These are phyloP conservation scores for Gymnoscopelus braueri DNA, from an alignment of 2,797 vertebrate genomes.

Conservation along the genomic window DNA sequence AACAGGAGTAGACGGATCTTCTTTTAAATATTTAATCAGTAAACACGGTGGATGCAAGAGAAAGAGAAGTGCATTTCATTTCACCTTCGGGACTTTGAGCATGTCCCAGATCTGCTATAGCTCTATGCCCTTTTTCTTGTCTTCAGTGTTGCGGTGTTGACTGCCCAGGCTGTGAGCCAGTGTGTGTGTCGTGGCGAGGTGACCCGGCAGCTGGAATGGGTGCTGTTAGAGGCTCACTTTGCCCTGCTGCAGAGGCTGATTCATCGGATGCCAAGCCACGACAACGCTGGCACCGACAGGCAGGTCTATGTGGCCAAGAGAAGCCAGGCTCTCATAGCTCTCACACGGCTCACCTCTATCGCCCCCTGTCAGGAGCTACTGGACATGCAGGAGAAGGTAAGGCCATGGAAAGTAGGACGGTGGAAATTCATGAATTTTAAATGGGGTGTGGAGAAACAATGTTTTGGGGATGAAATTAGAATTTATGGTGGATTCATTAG, in stretches of 20 bases:
- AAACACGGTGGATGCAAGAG: too few relatives aligned
- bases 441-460: too few relatives aligned
- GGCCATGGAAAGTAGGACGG: neutral
- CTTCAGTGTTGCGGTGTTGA: conserved; percentile 66
- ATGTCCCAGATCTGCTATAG: conserved; percentile 29
- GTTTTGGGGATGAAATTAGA: neutral
- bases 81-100: too few relatives aligned
- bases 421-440: too few relatives aligned
- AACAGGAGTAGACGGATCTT: too few relatives aligned
- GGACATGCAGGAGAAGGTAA: conserved; percentile 71
- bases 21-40: too few relatives aligned
- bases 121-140: neutral
- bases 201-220: conserved; percentile 78
- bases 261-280: conserved; percentile 51
- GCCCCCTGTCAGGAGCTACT: conserved; percentile 62
- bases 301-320: conserved; percentile 67
- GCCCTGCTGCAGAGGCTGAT: conserved; percentile 74
- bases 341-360: conserved; percentile 64
- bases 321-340: conserved; percentile 56
- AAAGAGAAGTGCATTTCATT: too few relatives aligned
- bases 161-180: conserved; percentile 75
- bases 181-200: conserved; percentile 65
- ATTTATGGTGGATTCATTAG: too few relatives aligned
- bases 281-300: conserved; percentile 7
- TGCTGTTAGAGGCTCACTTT: conserved; percentile 74